These are phyloP conservation scores for Poecile atricapillus DNA, from an alignment of 2,113 vertebrate genomes.

Conservation along the genomic window DNA sequence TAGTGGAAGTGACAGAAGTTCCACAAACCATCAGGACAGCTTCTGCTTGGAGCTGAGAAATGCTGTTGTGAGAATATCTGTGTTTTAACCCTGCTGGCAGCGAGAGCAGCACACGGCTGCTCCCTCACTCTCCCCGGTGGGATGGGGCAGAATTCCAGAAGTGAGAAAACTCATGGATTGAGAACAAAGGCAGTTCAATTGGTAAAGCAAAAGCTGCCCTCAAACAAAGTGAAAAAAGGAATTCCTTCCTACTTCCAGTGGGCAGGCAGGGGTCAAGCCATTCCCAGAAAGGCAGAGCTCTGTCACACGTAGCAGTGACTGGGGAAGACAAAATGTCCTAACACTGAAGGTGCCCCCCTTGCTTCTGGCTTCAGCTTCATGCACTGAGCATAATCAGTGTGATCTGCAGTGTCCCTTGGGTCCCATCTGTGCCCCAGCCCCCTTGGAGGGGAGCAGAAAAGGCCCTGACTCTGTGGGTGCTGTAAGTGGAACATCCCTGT, in stretches of 20 bases:
- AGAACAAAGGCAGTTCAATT: background rate
- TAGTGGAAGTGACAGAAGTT: background rate
- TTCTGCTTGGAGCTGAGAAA: background rate
- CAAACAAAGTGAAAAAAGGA: background rate
- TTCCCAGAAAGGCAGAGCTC: background rate
- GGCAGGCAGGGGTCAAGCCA: background rate
- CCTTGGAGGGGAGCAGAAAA: background rate
- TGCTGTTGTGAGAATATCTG: background rate
- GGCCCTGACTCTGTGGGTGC: background rate
- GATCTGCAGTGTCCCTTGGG: background rate
- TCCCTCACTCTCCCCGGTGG: rapidly evolving
- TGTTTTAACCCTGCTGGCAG: background rate
- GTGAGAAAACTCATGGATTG: background rate
- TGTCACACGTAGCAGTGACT: rapidly evolving
- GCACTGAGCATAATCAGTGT: rapidly evolving
- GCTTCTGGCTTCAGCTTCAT: too few relatives aligned
- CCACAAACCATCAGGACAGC: background rate
- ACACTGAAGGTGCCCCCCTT: background rate
- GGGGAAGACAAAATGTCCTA: background rate
- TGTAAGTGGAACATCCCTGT: rapidly evolving
- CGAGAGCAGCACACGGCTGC: background rate
- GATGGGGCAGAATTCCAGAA: background rate
- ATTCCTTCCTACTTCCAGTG: background rate
- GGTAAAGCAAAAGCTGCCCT: background rate
- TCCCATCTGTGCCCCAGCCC: background rate